Conservation (phyloP, 2,797 vertebrate species). For the Coreius guichenoti region DNA sequence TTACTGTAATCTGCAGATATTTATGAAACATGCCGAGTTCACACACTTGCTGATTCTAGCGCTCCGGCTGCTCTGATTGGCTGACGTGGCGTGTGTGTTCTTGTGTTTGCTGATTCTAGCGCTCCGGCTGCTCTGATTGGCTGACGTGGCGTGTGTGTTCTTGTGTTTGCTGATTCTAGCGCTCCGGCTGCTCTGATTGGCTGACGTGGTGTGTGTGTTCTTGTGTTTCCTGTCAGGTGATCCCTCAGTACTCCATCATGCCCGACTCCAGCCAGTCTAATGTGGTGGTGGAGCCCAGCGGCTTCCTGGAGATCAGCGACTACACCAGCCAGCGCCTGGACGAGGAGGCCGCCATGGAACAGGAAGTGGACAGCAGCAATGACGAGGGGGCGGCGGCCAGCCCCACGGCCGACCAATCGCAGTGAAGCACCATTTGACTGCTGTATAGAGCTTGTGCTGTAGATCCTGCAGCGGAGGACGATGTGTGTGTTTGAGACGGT, state of each 20-base stretch:
- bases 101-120: too few species aligned
- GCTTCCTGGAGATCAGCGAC: conserved; percentile 96
- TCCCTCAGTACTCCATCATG: conserved; percentile 96
- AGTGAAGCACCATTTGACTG: conserved; percentile 56
- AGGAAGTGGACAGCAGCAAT: conserved; percentile 93
- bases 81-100: too few species aligned
- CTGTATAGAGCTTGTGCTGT: background rate
- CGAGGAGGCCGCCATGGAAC: conserved; percentile 92
- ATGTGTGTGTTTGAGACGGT: background rate
- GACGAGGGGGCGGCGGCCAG: conserved; percentile 76
- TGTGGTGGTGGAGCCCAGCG: conserved; percentile 97
- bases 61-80: too few species aligned
- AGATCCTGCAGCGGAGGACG: background rate
- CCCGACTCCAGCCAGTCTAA: conserved; percentile 96
- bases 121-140: too few species aligned
- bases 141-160: too few species aligned
- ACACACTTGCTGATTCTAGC: too few species aligned
- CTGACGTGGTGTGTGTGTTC: background rate
- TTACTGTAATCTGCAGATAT: too few species aligned
- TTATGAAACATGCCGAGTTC: too few species aligned
- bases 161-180: too few species aligned
- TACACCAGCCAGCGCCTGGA: conserved; percentile 98
- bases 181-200: too few species aligned
- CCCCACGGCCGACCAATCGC: conserved; percentile 81
- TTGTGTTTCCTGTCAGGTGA: conserved; percentile 79